These are phyloP conservation scores for Macrochelys suwanniensis DNA, from an alignment of 2,797 vertebrate species.

Conservation along the genomic window DNA sequence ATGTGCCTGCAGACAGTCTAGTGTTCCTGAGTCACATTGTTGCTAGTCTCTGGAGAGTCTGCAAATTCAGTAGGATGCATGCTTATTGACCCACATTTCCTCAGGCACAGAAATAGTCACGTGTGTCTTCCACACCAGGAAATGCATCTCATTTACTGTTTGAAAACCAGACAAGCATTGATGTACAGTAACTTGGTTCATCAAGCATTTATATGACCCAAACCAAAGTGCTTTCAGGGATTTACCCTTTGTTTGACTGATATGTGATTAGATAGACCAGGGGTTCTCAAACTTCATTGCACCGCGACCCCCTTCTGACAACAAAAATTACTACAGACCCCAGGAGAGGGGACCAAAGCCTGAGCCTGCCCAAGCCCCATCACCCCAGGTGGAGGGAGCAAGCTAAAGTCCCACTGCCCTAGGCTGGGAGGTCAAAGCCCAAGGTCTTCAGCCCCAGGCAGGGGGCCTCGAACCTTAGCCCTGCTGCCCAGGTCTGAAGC, in stretches of 20 bases:
- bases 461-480: no score
- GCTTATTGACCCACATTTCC: constrained; percentile 62
- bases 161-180: constrained; percentile 49
- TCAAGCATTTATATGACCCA: background rate
- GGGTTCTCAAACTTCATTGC: no score
- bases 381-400: no score
- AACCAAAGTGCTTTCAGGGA: constrained; percentile 45
- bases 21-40: constrained; percentile 29
- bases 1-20: background rate
- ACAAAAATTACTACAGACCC: no score
- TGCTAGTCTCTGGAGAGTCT: constrained; percentile 41
- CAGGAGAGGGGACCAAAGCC: no score
- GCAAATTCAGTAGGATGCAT: background rate
- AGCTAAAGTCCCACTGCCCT: no score
- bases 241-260: constrained; percentile 56
- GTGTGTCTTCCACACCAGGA: constrained; percentile 34
- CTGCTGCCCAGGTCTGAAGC: no score
- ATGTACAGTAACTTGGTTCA: constrained; percentile 34
- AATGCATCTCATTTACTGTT: background rate
- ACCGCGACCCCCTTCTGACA: no score
- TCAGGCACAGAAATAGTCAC: constrained; percentile 58
- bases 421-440: no score
- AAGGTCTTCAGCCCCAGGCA: no score
- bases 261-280: background rate
- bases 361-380: no score